Evolutionary conservation across 2,888 invertebrate species (phyloP).

Genomic region (Trissoscelio sp.): DNA sequence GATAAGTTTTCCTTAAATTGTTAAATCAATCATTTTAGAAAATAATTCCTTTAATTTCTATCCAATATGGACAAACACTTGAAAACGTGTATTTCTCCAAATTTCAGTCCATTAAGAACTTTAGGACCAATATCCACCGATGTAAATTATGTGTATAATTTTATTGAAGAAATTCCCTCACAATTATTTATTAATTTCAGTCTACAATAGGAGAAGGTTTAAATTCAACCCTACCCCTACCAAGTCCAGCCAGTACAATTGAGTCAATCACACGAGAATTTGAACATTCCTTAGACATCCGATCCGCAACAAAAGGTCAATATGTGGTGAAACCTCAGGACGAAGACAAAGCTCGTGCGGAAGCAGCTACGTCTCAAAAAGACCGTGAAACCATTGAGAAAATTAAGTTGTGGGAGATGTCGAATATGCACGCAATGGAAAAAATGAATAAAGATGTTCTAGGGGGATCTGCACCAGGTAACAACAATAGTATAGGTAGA

Average conservation of each 20-base stretch:
- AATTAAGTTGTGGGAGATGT: slow-evolving; percentile 84
- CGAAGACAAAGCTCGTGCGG: slow-evolving; percentile 88
- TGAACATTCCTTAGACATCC: slow-evolving; percentile 90
- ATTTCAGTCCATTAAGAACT: no score
- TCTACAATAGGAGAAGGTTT: slow-evolving; percentile 81
- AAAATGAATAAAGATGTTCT: slow-evolving; percentile 79
- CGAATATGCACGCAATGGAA: slow-evolving; percentile 82
- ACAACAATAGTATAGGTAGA: slow-evolving; percentile 82
- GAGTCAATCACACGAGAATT: slow-evolving; percentile 92
- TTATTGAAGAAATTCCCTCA: no score
- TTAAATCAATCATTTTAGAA: no score
- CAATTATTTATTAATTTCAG: slow-evolving; percentile 79
- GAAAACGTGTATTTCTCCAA: no score
- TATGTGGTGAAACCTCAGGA: slow-evolving; percentile 88
- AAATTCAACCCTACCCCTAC: slow-evolving; percentile 85
- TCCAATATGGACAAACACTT: no score
- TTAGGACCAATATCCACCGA: no score
- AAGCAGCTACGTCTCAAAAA: slow-evolving; percentile 85
- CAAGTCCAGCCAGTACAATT: slow-evolving; percentile 91
- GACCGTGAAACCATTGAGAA: slow-evolving; percentile 86
- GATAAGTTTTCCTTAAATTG: no score
- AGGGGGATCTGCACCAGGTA: slow-evolving; percentile 78
- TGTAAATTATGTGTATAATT: no score
- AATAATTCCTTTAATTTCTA: no score
- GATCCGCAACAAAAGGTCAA: slow-evolving; percentile 87